Evolutionary conservation across 2,113 vertebrate species (phyloP), one percentile per base, ranked within the genome.

Genomic region (Otolemur garnettii): DNA sequence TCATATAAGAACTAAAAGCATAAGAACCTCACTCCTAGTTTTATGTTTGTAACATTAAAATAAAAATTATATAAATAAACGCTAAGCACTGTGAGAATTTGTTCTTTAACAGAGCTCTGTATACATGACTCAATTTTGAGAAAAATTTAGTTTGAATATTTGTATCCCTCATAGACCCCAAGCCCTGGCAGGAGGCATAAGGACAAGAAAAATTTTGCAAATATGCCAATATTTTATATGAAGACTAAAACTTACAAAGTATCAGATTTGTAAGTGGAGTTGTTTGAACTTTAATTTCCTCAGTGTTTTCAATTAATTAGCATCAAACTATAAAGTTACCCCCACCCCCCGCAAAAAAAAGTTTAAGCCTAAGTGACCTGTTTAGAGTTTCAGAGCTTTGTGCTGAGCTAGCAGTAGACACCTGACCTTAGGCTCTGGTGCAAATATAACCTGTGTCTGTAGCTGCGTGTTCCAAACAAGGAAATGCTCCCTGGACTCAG

Each of bases 301-400:
- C 64, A 15, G 38, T 68, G 19, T 38, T 91, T 87, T 94, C 18
- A 84, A 33, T 66, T 74, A 38, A 60, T 80, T 55, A 75, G 74
- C 19, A 18, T 68, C 22, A 53, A 45, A 21, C 14, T 18, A 8
- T 77, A 80, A 89, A 62, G 18, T n/a, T 22, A 13, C 5, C 0
- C 3, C 0, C 15, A 0, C 22, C 5, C 24, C 11, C 8, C 15
- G 1, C 11, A 15, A 59, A 22, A 15, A 15, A 50, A 50, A 50
- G 45, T 9, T 57, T 80, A 42, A 85, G 21, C 53, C 11, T 4
- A 33, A 21, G 13, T 81, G 72, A 59, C 64, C 85, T 74, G 42
- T 60, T 60, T 26, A 9, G 42, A 72, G 45, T 21, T 45, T 19
- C 2, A 7, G 38, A 38, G 17, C 64, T 74, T 68, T 57, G 4